A percentile compares a stretch with the other conserved stretches of the same genome.
Conservation (phyloP, 2,113 vertebrate genomes). For the Ellobius talpinus region DNA sequence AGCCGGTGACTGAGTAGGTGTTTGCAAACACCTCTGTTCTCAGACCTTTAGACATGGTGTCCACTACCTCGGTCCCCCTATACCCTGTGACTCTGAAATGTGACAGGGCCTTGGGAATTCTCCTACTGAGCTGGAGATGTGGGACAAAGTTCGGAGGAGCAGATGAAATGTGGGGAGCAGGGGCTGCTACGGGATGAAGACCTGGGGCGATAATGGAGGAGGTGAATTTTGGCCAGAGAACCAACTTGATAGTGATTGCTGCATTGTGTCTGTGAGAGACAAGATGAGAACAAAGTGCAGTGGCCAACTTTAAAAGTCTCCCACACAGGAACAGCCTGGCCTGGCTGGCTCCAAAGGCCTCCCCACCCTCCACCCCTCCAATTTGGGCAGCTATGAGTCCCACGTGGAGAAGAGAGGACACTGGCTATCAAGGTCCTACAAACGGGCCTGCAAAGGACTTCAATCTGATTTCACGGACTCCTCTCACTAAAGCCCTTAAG, state of each 20-base stretch:
- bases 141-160: background rate
- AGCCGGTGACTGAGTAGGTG: background rate
- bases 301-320: conserved; percentile 12
- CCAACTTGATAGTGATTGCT: background rate
- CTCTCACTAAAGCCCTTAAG: background rate
- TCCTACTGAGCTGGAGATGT: background rate
- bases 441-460: background rate
- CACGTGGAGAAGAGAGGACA: background rate
- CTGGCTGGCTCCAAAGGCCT: background rate
- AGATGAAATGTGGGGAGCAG: background rate
- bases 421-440: background rate
- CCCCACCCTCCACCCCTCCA: background rate
- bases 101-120: background rate
- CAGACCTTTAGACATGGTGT: background rate
- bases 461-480: background rate
- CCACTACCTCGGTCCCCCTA: background rate
- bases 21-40: background rate
- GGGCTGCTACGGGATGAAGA: background rate
- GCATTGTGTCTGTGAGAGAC: background rate
- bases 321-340: conserved; percentile 41
- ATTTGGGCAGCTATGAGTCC: background rate
- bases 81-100: background rate
- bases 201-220: background rate
- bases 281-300: background rate
- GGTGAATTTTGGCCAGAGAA: background rate